phyloP scores from a whole-genome alignment of 1,140 invertebrate genomes.

The Holotrichia oblita region DNA sequence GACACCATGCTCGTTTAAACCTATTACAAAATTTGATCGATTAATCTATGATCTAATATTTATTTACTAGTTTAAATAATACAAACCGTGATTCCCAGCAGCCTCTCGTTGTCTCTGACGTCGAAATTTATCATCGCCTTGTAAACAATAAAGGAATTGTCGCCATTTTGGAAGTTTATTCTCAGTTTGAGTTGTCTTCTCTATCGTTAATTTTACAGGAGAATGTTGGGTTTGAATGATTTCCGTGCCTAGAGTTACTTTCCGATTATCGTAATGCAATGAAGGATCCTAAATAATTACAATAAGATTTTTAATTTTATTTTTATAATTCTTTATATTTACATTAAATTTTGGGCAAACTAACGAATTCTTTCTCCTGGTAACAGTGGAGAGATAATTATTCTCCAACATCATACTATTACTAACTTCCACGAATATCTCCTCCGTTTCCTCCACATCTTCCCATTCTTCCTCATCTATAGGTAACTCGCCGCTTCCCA shows the following conservation, averaged over 20 bases:
- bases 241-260: slow-evolving; percentile 51
- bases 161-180: slow-evolving; percentile 75
- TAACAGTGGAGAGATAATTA: slow-evolving; percentile 32
- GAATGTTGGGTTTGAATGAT: slow-evolving; percentile 50
- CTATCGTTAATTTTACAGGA: slow-evolving; percentile 71
- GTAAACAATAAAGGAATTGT: slow-evolving; percentile 82
- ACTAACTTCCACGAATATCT: slow-evolving; percentile 61
- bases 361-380: slow-evolving; percentile 62
- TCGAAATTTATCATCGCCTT: slow-evolving; percentile 80
- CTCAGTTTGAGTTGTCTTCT: slow-evolving; percentile 85
- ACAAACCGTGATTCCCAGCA: slow-evolving; percentile 58
- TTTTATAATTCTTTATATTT: slow-evolving; percentile 51
- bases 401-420: slow-evolving; percentile 48
- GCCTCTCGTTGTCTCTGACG: slow-evolving; percentile 79
- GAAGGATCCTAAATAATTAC: slow-evolving; percentile 49
- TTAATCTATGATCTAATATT: too few relatives aligned
- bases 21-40: too few relatives aligned
- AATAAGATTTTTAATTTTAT: too few relatives aligned
- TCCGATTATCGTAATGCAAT: slow-evolving; percentile 51
- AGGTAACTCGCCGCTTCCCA: slow-evolving; percentile 83
- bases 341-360: slow-evolving; percentile 72
- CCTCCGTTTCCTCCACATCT: slow-evolving; percentile 66
- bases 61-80: too few relatives aligned
- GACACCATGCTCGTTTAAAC: slow-evolving; percentile 59
- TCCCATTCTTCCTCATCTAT: slow-evolving; percentile 83